These are phyloP conservation scores for Origma solitaria DNA, from an alignment of 2,113 vertebrate genomes.

Conservation along the genomic window DNA sequence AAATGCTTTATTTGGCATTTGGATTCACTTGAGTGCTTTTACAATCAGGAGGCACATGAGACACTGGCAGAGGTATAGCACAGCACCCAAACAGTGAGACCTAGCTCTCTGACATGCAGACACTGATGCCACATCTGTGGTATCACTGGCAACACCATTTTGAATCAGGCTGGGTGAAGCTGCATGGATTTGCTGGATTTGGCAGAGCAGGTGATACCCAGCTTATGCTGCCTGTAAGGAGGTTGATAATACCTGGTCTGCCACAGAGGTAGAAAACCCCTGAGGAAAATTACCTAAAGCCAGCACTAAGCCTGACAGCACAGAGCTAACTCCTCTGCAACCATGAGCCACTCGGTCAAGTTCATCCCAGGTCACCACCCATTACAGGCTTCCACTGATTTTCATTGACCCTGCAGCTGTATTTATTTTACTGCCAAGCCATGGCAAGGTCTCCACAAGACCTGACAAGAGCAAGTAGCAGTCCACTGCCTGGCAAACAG, in stretches of 20 bases:
- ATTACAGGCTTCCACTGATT: neutral
- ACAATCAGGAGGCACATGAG: neutral
- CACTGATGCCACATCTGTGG: neutral
- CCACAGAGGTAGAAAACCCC: neutral
- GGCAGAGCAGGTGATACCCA: neutral
- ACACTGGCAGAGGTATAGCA: neutral
- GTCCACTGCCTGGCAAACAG: neutral
- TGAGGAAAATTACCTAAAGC: neutral
- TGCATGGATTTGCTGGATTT: neutral
- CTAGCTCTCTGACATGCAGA: fast-evolving
- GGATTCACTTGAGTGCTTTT: neutral
- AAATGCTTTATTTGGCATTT: neutral
- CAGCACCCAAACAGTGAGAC: neutral
- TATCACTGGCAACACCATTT: neutral
- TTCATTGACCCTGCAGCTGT: neutral
- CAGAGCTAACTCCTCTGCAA: neutral
- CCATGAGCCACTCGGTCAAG: neutral
- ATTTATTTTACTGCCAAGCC: neutral
- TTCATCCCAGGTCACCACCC: neutral
- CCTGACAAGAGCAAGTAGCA: neutral
- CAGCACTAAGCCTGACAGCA: neutral
- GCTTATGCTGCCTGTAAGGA: neutral
- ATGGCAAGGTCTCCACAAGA: neutral
- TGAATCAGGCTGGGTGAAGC: neutral
- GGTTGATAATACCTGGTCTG: neutral